Base-by-base conservation (phyloP, 2,113 vertebrate genomes). In the Crypturellus undulatus region DNA sequence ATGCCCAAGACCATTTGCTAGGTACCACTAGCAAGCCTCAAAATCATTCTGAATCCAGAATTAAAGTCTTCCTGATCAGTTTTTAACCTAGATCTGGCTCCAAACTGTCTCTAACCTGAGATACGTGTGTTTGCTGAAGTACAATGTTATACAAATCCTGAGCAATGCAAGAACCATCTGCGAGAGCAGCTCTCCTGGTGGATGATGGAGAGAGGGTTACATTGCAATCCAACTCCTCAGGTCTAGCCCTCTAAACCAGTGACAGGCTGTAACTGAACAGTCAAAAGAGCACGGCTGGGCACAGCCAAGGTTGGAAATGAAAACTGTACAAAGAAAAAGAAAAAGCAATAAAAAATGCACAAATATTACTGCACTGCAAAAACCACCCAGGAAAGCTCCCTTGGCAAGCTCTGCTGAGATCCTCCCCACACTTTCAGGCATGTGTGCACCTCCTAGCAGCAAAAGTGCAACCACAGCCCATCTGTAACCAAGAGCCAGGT, bases 361-460 rank as follows among this genome's bases (percentile, higher is more conserved):
- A 14, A 49, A n/a, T 1, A 5, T 42, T 4, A 32, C 36, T 24
- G n/a, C 47, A n/a, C n/a, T 76, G 72, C 47, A 52, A 58, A 68
- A 63, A 75, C 34, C 67, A 25, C 0, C 1, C 0, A 3, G 72
- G 51, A 45, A 36, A 47, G 16, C 34, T 34, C 67, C 32, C n/a
- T 21, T 40, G 32, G 32, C 42, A 12, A n/a, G 38, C 22, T 79
- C 72, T 85, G 64, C 45, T 6, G 0, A 52, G 38, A 56, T 36
- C 14, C 20, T 77, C 64, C 71, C 36, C 1, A 0, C 20, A 24
- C 22, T 34, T 51, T 54, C n/a, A 62, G n/a, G 36, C 8, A 8
- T 26, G 36, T 14, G 26, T 19, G 19, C 71, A 52, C 0, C 0
- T 6, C 43, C 43, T 63, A 0, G 0, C 10, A 3, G 38, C 1